phyloP scores from a whole-genome alignment of 2,888 invertebrate species.

The Podotricha telesiphe region DNA sequence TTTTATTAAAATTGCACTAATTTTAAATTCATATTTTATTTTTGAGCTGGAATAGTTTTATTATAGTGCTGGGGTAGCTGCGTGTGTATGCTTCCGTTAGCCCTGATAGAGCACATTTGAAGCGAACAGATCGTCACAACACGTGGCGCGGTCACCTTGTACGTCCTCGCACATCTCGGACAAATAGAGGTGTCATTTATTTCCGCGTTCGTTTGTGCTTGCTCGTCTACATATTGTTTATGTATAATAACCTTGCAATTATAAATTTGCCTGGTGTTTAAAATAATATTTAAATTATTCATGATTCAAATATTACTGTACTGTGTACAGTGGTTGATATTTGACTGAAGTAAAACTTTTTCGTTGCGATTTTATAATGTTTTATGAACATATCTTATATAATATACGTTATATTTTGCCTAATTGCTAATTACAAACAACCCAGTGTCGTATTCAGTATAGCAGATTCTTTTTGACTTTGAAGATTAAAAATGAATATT shows the following conservation, averaged over 20 bases:
- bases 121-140: slow-evolving; percentile 34
- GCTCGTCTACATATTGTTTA: slow-evolving; percentile 52
- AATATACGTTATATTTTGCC: neutral
- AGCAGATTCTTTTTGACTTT: too few species aligned
- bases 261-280: slow-evolving; percentile 27
- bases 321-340: neutral
- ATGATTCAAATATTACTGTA: neutral
- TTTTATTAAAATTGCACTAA: too few species aligned
- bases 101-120: neutral
- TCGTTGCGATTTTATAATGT: neutral
- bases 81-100: neutral
- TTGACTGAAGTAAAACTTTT: neutral
- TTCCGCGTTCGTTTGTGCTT: slow-evolving; percentile 64
- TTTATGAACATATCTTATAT: neutral
- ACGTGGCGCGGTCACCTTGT: slow-evolving; percentile 74
- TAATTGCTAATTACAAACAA: too few species aligned
- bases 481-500: too few species aligned
- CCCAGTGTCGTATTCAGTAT: too few species aligned
- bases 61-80: neutral
- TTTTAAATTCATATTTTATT: too few species aligned
- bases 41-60: too few species aligned
- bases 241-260: slow-evolving; percentile 48
- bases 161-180: slow-evolving; percentile 74
- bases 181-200: slow-evolving; percentile 72
- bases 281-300: neutral